phyloP scores from a whole-genome alignment of 2,888 invertebrate genomes.

The Caenorhabditis japonica region DNA sequence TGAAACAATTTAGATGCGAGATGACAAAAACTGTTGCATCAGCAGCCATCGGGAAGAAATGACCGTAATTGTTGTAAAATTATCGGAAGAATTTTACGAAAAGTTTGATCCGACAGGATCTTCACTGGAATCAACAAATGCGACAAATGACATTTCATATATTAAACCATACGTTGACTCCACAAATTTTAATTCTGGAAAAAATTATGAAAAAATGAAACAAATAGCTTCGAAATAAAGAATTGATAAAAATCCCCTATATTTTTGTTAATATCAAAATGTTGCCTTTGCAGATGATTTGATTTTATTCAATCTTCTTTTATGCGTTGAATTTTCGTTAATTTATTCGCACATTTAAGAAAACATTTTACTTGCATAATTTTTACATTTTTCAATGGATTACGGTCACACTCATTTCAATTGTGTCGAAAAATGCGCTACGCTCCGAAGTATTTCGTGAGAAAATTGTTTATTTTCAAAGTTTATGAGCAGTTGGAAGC shows the following conservation, averaged over 20 bases:
- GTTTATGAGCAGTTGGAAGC: no score
- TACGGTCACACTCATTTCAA: no score
- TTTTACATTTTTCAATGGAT: no score
- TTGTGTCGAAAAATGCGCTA: no score
- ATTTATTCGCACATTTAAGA: no score
- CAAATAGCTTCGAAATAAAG: neutral
- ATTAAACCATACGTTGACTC: constrained; percentile 22
- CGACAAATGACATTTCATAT: neutral
- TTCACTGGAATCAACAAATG: constrained; percentile 27
- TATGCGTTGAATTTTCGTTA: no score
- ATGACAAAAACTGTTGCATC: constrained; percentile 19
- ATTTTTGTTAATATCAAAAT: no score
- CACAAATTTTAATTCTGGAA: constrained; percentile 5
- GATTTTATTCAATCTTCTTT: no score
- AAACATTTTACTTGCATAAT: no score
- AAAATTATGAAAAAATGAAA: constrained; percentile 19
- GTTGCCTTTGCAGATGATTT: no score
- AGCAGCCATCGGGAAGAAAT: constrained; percentile 59
- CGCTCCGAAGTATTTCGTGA: no score
- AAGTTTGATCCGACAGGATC: constrained; percentile 27
- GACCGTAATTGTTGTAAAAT: constrained; percentile 51
- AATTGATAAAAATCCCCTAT: neutral
- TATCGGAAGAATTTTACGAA: constrained; percentile 25
- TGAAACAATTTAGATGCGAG: constrained; percentile 27
- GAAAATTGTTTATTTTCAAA: no score